These are phyloP conservation scores for Lemur catta DNA, from an alignment of 2,797 vertebrate genomes.

Conservation along the genomic window DNA sequence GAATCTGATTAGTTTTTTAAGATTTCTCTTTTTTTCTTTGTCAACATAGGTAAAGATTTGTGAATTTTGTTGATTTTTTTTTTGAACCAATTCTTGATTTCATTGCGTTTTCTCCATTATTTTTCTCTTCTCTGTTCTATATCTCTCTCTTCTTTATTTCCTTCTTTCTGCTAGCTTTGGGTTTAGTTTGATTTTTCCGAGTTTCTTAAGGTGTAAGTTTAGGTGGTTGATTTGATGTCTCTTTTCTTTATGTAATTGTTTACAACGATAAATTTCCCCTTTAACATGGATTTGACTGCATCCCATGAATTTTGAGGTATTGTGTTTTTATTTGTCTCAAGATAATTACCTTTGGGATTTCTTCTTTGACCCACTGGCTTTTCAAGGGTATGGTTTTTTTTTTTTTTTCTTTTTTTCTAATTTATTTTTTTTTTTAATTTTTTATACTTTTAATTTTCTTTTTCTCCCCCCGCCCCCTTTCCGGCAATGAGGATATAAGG, in stretches of 20 bases:
- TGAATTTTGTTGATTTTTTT: not conserved
- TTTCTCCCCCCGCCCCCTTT: too few relatives aligned
- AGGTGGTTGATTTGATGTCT: not conserved
- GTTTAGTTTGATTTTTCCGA: not conserved
- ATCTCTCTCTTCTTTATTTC: not conserved
- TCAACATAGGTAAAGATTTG: not conserved
- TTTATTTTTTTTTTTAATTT: too few relatives aligned
- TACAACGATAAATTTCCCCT: not conserved
- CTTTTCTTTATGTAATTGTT: not conserved
- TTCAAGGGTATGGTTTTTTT: not conserved
- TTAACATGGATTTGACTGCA: not conserved
- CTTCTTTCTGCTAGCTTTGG: not conserved
- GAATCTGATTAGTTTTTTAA: not conserved
- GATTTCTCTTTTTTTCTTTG: not conserved
- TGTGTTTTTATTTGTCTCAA: not conserved
- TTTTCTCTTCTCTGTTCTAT: not conserved
- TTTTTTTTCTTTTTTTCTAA: too few relatives aligned
- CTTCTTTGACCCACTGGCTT: not conserved
- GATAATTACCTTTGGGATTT: not conserved
- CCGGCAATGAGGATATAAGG: too few relatives aligned
- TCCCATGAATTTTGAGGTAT: not conserved
- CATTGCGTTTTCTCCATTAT: not conserved
- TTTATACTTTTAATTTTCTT: too few relatives aligned
- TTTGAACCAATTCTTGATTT: not conserved
- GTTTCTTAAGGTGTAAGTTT: not conserved